Evolutionary conservation across 2,888 invertebrate genomes (phyloP).

Genomic region (Troilus luridus): DNA sequence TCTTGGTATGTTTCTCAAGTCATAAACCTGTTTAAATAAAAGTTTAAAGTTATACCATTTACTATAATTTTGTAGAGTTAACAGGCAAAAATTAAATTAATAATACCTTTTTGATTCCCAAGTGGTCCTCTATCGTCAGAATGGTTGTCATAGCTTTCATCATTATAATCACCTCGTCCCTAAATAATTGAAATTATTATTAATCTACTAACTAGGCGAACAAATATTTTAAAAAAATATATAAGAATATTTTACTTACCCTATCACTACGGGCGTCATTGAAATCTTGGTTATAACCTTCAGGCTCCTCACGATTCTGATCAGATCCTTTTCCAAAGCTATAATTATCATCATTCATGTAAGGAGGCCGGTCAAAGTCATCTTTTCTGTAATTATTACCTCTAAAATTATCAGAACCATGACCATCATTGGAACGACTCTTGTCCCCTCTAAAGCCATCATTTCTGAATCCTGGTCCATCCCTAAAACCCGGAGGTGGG

Average conservation of each 20-base stretch:
- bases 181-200: not conserved
- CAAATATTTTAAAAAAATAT: not conserved
- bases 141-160: constrained; percentile 17
- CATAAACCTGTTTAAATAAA: too few species aligned
- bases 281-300: constrained; percentile 40
- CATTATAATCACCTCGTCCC: constrained; percentile 39
- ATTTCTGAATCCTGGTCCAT: not conserved
- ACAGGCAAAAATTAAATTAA: not conserved
- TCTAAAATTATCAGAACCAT: constrained; percentile 32
- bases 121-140: constrained; percentile 40
- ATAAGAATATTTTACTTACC: not conserved
- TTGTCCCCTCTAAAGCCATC: constrained; percentile 42
- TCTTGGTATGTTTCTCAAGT: too few species aligned
- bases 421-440: constrained; percentile 11
- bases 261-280: constrained; percentile 51
- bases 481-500: constrained; percentile 7
- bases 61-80: not conserved
- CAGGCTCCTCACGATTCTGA: constrained; percentile 18
- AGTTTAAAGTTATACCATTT: too few species aligned
- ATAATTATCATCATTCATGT: constrained; percentile 3
- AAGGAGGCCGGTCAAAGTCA: constrained; percentile 29
- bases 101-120: constrained; percentile 50
- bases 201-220: not conserved
- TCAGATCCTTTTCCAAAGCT: constrained; percentile 29
- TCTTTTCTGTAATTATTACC: constrained; percentile 3